Percentiles rank a stretch among this genome's conserved stretches.
Conservation (phyloP, 2,888 invertebrate genomes). For the Cristatella mucedo region DNA sequence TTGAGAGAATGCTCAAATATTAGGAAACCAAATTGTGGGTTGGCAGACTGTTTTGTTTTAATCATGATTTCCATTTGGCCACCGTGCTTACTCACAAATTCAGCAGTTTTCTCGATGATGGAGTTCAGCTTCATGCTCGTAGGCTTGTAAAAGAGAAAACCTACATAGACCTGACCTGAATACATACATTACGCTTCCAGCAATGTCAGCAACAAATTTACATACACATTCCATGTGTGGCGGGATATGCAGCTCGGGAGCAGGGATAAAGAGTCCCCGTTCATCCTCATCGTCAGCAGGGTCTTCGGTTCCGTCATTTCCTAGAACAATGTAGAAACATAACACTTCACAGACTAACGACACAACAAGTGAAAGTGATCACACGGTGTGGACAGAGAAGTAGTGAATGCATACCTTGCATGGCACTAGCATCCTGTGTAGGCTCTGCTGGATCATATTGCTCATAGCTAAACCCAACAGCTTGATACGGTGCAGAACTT, state of each 20-base stretch:
- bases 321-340: no score
- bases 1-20: constrained; percentile 67
- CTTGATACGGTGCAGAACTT: constrained; percentile 35
- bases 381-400: no score
- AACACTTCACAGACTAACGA: no score
- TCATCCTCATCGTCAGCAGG: no score
- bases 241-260: constrained; percentile 59
- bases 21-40: constrained; percentile 80
- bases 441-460: constrained; percentile 15
- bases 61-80: constrained; percentile 95
- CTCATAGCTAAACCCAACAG: constrained; percentile 40
- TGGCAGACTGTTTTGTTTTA: constrained; percentile 86
- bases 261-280: constrained; percentile 57
- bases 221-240: constrained; percentile 46
- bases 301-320: no score
- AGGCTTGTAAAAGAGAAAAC: no score
- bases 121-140: constrained; percentile 70
- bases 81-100: constrained; percentile 56
- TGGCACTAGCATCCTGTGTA: constrained; percentile 33
- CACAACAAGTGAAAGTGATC: no score
- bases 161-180: no score
- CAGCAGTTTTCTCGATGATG: constrained; percentile 73
- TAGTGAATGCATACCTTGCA: not conserved
- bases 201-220: no score
- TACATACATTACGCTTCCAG: no score